Percentiles rank a stretch among this genome's conserved stretches.
These are phyloP conservation scores for Trissolcus japonicus DNA, from an alignment of 2,888 invertebrate species.

Conservation along the genomic window DNA sequence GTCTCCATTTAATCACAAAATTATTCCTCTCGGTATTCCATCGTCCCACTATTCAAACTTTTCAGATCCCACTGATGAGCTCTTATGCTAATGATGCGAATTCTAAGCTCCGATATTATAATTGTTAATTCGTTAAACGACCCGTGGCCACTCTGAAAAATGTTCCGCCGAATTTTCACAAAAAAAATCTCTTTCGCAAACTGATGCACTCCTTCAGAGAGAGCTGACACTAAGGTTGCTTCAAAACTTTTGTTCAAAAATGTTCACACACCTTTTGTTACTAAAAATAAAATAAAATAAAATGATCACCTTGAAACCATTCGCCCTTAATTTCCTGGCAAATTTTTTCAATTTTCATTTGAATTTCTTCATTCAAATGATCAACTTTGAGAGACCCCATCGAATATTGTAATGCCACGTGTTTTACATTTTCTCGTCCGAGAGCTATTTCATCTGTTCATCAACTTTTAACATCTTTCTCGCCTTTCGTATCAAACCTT, in stretches of 20 bases:
- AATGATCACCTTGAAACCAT: no score
- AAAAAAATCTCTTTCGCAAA: background rate
- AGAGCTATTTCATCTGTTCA: background rate
- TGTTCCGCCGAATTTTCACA: conserved; percentile 18
- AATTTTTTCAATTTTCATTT: no score
- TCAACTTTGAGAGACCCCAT: no score
- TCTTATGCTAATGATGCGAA: conserved; percentile 71
- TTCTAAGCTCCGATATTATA: conserved; percentile 72
- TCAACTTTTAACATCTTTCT: background rate
- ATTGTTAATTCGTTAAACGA: conserved; percentile 75
- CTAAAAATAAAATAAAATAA: no score
- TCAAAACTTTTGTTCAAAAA: background rate
- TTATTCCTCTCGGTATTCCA: conserved; percentile 63
- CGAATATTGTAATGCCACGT: no score
- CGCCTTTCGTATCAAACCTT: no score
- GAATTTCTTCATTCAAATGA: no score
- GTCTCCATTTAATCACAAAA: conserved; percentile 59
- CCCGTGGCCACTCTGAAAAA: conserved; percentile 60
- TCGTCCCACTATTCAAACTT: conserved; percentile 66
- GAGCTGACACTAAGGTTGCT: background rate
- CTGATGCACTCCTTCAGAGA: background rate
- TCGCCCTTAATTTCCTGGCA: no score
- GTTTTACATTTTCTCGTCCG: no score
- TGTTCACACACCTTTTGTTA: background rate
- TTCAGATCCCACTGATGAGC: conserved; percentile 65